Conservation (phyloP, 2,113 vertebrate species). For the Leptocoma aspasia region DNA sequence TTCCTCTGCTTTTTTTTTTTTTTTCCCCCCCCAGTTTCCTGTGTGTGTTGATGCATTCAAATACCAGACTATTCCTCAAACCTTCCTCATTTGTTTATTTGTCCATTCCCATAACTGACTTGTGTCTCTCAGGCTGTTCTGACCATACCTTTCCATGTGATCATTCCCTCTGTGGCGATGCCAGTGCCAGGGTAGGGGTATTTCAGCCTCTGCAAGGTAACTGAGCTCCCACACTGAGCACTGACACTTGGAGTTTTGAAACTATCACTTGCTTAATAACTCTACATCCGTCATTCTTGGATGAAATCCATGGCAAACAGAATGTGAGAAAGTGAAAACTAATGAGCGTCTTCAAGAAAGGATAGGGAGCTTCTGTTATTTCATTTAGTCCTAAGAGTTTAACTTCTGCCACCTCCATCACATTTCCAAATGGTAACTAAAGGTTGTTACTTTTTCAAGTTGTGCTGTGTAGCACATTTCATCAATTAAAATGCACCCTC, state of each 20-base stretch:
- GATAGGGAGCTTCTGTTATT: slow-evolving; percentile 75
- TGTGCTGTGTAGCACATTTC: slow-evolving; percentile 75
- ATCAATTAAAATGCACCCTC: slow-evolving; percentile 77
- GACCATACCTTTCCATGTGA: neutral
- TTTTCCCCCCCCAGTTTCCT: neutral
- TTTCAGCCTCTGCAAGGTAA: slow-evolving; percentile 50
- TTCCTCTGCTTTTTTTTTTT: neutral
- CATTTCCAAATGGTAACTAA: slow-evolving; percentile 77
- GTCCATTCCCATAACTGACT: neutral
- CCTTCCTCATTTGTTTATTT: neutral
- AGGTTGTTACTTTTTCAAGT: slow-evolving; percentile 76
- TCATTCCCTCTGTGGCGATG: neutral
- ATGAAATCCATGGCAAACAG: slow-evolving; percentile 76
- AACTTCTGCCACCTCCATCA: slow-evolving; percentile 76
- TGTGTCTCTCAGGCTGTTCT: neutral
- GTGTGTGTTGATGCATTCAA: neutral
- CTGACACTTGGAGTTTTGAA: slow-evolving; percentile 71
- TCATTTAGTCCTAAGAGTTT: slow-evolving; percentile 73
- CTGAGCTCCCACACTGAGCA: slow-evolving; percentile 60
- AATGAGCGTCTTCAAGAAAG: slow-evolving; percentile 77
- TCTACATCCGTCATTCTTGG: slow-evolving; percentile 72
- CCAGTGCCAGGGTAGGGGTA: neutral
- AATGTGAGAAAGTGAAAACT: slow-evolving; percentile 78
- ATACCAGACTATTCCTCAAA: neutral
- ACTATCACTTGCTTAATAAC: slow-evolving; percentile 77